Evolutionary conservation across 2,113 vertebrate genomes (phyloP).

Genomic region (Pleuronectes platessa): DNA sequence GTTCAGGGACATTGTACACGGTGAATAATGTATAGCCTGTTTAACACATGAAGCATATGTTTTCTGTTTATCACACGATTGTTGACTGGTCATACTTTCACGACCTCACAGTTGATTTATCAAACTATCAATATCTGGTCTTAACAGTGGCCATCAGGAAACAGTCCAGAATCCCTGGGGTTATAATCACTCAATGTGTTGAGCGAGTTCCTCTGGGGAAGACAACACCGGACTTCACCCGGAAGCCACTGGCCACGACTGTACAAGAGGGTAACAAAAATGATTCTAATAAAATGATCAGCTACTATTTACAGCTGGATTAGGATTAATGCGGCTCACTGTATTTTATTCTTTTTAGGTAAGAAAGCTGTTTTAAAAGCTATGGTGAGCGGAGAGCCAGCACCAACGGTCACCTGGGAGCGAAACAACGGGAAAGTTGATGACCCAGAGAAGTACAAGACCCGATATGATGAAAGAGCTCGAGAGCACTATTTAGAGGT

Average conservation of each 20-base stretch:
- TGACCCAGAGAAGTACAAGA: conserved; percentile 82
- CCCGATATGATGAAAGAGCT: conserved; percentile 66
- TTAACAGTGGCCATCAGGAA: conserved; percentile 78
- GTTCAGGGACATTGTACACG: neutral
- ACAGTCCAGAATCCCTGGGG: conserved; percentile 86
- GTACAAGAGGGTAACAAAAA: conserved; percentile 84
- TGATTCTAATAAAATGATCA: neutral
- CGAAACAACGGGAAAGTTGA: conserved; percentile 73
- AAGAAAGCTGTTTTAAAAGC: conserved; percentile 87
- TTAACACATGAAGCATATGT: neutral
- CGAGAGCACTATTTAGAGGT: conserved; percentile 88
- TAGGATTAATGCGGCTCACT: neutral
- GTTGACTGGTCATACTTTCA: too few relatives aligned
- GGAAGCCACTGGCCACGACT: conserved; percentile 85
- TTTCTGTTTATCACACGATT: neutral
- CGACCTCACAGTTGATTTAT: neutral
- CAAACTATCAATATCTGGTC: conserved; percentile 3
- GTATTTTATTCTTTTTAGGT: conserved; percentile 73
- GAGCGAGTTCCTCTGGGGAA: conserved; percentile 86
- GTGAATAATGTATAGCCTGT: too few relatives aligned
- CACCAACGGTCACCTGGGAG: conserved; percentile 85
- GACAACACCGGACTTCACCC: conserved; percentile 86
- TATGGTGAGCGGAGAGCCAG: conserved; percentile 85
- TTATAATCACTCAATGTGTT: conserved; percentile 85
- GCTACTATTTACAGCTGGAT: neutral